These are phyloP conservation scores for Phenganax subtilis DNA, from an alignment of 92 coral and sea anemone species.

Conservation along the genomic window DNA sequence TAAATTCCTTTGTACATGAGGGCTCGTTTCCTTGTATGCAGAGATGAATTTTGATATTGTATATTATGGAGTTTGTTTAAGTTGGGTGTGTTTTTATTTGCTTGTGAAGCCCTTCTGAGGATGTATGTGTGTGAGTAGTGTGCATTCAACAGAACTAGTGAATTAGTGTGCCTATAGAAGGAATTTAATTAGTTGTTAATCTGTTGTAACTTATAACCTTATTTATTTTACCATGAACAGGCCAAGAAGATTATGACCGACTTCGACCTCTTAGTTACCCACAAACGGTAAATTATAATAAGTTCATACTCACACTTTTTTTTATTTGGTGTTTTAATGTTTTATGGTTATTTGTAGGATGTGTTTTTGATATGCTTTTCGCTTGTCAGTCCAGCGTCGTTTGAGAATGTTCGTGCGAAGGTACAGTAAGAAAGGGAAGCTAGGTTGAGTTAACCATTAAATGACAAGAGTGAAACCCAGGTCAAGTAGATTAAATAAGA, in stretches of 20 bases:
- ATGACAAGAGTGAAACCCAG: too few species aligned
- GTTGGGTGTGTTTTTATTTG: neutral
- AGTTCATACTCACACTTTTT: neutral
- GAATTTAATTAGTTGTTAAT: too few species aligned
- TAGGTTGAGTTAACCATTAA: too few species aligned
- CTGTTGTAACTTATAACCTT: too few species aligned
- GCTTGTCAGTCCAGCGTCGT: slow-evolving; percentile 92
- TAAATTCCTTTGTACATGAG: neutral
- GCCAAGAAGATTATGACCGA: slow-evolving; percentile 97
- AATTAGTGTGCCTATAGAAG: neutral
- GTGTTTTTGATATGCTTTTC: slow-evolving; percentile 94
- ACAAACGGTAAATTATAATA: slow-evolving; percentile 72
- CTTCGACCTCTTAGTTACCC: slow-evolving; percentile 92
- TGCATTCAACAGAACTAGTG: neutral
- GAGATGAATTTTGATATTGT: neutral
- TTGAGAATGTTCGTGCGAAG: slow-evolving; percentile 96
- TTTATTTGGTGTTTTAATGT: neutral
- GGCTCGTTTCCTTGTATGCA: neutral
- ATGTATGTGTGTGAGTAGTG: too few species aligned
- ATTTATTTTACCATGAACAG: slow-evolving; percentile 37
- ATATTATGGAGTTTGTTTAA: neutral
- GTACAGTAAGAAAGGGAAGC: slow-evolving; percentile 38
- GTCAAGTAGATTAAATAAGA: too few species aligned
- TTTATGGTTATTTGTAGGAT: slow-evolving; percentile 57
- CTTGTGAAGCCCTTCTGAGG: neutral